Conservation (phyloP, 2,888 invertebrate species). For the Octonoba sinensis region DNA sequence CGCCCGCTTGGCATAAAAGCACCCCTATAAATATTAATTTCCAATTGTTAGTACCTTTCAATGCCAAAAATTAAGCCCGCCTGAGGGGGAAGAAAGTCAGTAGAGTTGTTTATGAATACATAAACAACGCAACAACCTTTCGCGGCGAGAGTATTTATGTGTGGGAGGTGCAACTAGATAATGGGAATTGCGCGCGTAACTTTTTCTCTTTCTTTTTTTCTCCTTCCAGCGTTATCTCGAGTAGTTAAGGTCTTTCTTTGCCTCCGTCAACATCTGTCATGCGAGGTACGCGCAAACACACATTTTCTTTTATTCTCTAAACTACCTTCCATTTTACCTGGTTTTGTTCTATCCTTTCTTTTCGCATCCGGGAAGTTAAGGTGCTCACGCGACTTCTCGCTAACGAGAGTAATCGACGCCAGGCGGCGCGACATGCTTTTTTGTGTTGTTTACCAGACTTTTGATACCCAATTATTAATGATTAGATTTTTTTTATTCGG, state of each 20-base stretch:
- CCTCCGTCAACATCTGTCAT: slow-evolving; percentile 22
- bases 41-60: too few species aligned
- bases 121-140: slow-evolving; percentile 8
- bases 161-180: slow-evolving; percentile 7
- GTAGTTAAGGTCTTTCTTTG: slow-evolving; percentile 11
- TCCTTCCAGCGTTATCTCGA: not conserved
- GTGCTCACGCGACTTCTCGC: slow-evolving; percentile 11
- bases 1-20: too few species aligned
- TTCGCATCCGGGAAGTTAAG: slow-evolving; percentile 45
- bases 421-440: too few species aligned
- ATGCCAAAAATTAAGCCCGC: too few species aligned
- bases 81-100: too few species aligned
- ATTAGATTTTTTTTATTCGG: too few species aligned
- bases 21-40: too few species aligned
- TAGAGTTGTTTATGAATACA: slow-evolving; percentile 20
- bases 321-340: slow-evolving; percentile 43
- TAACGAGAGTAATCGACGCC: too few species aligned
- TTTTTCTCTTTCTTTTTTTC: too few species aligned
- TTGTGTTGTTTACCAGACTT: too few species aligned
- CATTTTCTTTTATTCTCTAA: slow-evolving; percentile 20
- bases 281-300: not conserved
- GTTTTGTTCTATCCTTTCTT: slow-evolving; percentile 26
- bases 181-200: too few species aligned
- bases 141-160: slow-evolving; percentile 11
- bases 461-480: too few species aligned